Percentiles rank a stretch among this genome's conserved stretches.
These are phyloP conservation scores for Parnassius orleans DNA, from an alignment of 2,888 invertebrate genomes.

Conservation along the genomic window DNA sequence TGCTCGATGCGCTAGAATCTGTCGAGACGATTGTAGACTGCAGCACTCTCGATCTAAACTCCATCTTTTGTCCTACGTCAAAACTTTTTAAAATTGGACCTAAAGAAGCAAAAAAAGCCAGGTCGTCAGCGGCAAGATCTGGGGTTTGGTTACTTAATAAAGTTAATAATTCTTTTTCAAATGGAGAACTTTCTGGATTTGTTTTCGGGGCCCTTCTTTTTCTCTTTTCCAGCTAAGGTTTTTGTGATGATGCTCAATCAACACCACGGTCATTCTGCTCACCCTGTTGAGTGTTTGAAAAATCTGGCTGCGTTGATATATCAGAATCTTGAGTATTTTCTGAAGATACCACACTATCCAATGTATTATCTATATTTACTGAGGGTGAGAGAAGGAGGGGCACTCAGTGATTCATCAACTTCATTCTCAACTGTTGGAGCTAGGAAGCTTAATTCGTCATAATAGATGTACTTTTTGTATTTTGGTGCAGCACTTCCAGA, in stretches of 20 bases:
- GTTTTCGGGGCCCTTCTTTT: conserved; percentile 11
- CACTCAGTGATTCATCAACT: conserved; percentile 33
- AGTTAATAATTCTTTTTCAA: too few relatives aligned
- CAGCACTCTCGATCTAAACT: too few relatives aligned
- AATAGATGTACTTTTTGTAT: conserved; percentile 34
- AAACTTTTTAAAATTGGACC: too few relatives aligned
- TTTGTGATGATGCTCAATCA: conserved; percentile 14
- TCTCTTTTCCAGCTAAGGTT: conserved; percentile 28
- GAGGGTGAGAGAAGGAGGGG: conserved; percentile 23
- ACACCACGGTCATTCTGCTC: conserved; percentile 29
- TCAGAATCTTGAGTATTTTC: conserved; percentile 31
- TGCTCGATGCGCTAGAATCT: too few relatives aligned
- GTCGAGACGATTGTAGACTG: too few relatives aligned
- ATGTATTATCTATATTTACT: conserved; percentile 27
- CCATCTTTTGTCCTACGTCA: too few relatives aligned
- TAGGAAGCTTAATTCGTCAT: conserved; percentile 34
- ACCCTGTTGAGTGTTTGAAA: conserved; percentile 30
- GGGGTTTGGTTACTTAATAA: too few relatives aligned
- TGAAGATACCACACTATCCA: conserved; percentile 23
- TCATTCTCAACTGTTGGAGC: conserved; percentile 31
- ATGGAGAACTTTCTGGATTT: too few relatives aligned
- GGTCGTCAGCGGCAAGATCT: too few relatives aligned
- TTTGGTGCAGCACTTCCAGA: conserved; percentile 34
- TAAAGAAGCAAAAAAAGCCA: too few relatives aligned
- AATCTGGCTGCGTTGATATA: conserved; percentile 21